phyloP scores from a whole-genome alignment of 2,888 invertebrate genomes.

The Reticulitermes lucifugus region DNA sequence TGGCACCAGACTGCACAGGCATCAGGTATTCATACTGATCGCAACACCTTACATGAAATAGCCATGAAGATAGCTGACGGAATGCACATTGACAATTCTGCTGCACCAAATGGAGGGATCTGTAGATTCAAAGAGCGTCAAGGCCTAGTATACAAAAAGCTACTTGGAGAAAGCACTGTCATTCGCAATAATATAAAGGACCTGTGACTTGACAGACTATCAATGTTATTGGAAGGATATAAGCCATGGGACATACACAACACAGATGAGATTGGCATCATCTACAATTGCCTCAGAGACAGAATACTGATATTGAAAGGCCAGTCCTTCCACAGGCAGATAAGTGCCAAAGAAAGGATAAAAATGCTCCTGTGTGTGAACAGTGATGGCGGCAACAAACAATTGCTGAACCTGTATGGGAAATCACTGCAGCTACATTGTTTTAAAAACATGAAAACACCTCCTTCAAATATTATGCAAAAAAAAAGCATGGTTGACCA shows the following conservation, averaged over 20 bases:
- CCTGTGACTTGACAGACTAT: too few species aligned
- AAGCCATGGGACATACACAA: not conserved
- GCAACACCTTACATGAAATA: too few species aligned
- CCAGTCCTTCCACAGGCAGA: conserved; percentile 38
- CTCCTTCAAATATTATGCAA: not conserved
- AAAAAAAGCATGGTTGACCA: not conserved
- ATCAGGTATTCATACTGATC: too few species aligned
- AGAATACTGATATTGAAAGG: conserved; percentile 36
- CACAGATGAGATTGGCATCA: conserved; percentile 25
- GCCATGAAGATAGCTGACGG: too few species aligned
- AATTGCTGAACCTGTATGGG: conserved; percentile 23
- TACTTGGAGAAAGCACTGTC: too few species aligned
- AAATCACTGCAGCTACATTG: conserved; percentile 24
- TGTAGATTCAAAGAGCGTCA: too few species aligned
- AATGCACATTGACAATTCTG: too few species aligned
- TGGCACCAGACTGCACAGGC: too few species aligned
- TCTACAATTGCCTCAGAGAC: conserved; percentile 41
- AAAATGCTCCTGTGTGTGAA: conserved; percentile 37
- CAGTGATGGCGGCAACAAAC: conserved; percentile 24
- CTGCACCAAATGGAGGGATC: too few species aligned
- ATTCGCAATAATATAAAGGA: too few species aligned
- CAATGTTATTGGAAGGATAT: too few species aligned
- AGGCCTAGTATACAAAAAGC: too few species aligned
- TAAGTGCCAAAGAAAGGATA: conserved; percentile 32
- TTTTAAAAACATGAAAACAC: conserved; percentile 35